Base-by-base conservation (phyloP, 2,888 invertebrate species). In the Calameuta idolon region DNA sequence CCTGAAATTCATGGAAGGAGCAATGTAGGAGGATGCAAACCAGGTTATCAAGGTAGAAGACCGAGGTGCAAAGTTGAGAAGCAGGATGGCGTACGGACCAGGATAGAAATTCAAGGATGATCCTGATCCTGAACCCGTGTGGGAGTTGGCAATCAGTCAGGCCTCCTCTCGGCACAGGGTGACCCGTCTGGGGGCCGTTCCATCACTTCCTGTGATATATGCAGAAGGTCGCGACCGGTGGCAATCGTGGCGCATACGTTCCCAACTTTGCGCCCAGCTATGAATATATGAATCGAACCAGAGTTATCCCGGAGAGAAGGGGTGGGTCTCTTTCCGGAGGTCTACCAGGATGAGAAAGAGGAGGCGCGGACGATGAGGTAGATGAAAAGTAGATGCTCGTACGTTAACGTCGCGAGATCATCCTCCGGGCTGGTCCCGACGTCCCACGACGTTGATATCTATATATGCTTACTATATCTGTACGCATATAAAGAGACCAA, bases 111-210 rank as follows among this genome's bases (percentile, higher is more conserved):
- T 55, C 23, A 55, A 55, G 55, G 55, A 23, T 55, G 55, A 55
- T 55, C 34, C 76, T 73, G 76, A 76, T 69, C 76, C 69, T 75
- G 69, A 77, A 76, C 79, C 74, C 69, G 78, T 34, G 81, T 84
- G 89, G 87, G 90, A 90, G 87, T 89, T 89, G 86, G 88, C 89
- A 87, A 91, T 91, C 91, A 90, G 87, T 91, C 90, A 91, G 87
- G 78, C 81, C 86, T 87, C 86, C 86, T 83, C 83, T 85, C 81
- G 78, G 75, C 79, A 81, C 75, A 84, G 87, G 88, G 89, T 89
- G 89, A 89, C 88, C 88, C 87, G 82, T 79, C 87, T 81, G 82
- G 87, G 87, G 88, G 87, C 84, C 88, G 88, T 86, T 91, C 90
- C 90, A 90, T 91, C 91, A 90, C 89, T 87, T 89, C 87, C 75